Evolutionary conservation across 2,113 vertebrate genomes (phyloP).

Genomic region (Uropsilus gracilis): DNA sequence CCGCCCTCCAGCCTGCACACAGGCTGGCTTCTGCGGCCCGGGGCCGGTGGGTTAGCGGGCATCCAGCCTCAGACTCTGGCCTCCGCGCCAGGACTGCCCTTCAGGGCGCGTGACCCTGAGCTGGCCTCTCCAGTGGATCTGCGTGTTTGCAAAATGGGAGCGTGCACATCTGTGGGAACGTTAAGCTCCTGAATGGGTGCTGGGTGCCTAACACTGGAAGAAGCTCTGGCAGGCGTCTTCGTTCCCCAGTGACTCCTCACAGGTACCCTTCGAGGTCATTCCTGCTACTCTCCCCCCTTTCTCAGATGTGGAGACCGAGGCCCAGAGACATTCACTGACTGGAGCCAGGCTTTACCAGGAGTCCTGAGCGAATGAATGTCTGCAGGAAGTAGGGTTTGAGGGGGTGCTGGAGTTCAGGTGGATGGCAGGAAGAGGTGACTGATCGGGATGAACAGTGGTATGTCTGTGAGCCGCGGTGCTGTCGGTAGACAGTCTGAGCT

Average conservation of each 20-base stretch:
- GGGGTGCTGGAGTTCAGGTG: too few relatives aligned
- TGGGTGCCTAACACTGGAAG: too few relatives aligned
- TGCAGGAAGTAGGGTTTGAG: neutral
- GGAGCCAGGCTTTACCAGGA: neutral
- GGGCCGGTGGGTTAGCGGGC: fast-evolving
- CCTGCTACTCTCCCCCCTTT: neutral
- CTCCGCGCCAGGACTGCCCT: neutral
- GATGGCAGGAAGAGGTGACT: neutral
- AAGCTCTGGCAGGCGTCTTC: neutral
- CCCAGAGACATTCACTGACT: neutral
- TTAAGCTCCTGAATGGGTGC: too few relatives aligned
- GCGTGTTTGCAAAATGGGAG: neutral
- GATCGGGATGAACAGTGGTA: neutral
- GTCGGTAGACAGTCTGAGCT: too few relatives aligned
- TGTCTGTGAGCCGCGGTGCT: too few relatives aligned
- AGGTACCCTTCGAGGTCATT: neutral
- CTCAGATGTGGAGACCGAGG: neutral
- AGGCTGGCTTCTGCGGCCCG: neutral
- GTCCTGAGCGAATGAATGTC: neutral
- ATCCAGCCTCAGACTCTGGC: fast-evolving
- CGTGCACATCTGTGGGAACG: neutral
- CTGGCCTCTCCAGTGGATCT: neutral
- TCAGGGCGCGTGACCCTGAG: neutral
- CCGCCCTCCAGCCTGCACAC: neutral
- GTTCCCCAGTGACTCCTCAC: neutral